Percentiles rank a stretch among this genome's conserved stretches.
phyloP scores from a whole-genome alignment of 1,140 invertebrate genomes.

The Drosophila nigrodunni region DNA sequence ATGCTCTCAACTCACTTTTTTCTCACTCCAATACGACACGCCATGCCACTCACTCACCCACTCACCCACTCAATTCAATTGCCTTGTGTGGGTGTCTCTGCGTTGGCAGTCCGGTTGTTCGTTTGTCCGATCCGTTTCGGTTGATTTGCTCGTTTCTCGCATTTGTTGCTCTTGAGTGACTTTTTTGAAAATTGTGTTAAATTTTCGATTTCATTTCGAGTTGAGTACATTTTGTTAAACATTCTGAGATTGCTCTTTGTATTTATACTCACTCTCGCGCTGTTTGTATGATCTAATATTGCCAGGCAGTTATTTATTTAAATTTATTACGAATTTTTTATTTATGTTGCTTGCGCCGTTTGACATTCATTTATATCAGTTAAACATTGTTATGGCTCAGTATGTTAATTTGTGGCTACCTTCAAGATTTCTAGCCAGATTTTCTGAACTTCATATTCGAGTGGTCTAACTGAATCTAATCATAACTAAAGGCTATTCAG shows the following conservation, averaged over 20 bases:
- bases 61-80: constrained; percentile 60
- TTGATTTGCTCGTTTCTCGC: constrained; percentile 10
- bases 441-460: constrained; percentile 26
- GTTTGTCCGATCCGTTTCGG: constrained; percentile 6
- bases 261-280: constrained; percentile 4
- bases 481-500: constrained; percentile 21
- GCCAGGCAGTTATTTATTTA: constrained; percentile 80
- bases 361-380: constrained; percentile 81
- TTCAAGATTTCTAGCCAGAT: constrained; percentile 32
- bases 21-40: too few species aligned
- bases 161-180: constrained; percentile 63
- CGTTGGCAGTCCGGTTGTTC: constrained; percentile 64
- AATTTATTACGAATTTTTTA: constrained; percentile 82
- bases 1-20: constrained; percentile 30
- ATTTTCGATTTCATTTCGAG: constrained; percentile 77
- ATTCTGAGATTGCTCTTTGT: constrained; percentile 52
- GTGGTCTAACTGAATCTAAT: constrained; percentile 2
- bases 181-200: constrained; percentile 37
- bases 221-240: not conserved
- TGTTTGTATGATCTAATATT: constrained; percentile 72
- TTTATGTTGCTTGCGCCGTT: constrained; percentile 60
- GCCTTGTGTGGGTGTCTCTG: constrained; percentile 71
- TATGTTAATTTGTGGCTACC: constrained; percentile 39
- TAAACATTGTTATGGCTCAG: constrained; percentile 54
- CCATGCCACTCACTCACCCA: constrained; percentile 36